Conservation (phyloP, 2,113 vertebrate genomes). For the Saguinus midas region DNA sequence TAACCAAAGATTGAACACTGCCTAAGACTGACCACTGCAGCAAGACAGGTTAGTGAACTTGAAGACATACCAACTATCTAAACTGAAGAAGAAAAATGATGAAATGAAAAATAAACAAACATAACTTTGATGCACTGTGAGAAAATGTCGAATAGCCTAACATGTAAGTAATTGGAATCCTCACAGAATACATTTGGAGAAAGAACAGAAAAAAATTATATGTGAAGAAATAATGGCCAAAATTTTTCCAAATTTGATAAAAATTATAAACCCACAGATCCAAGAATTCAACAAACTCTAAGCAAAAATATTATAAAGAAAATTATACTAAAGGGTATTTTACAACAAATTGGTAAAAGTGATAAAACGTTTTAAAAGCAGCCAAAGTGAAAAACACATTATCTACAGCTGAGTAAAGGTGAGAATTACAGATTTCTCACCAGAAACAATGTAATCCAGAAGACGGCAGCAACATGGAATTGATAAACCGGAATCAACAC, state of each 20-base stretch:
- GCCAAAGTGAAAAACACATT: background rate
- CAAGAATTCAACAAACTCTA: background rate
- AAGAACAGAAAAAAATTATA: background rate
- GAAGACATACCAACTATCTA: background rate
- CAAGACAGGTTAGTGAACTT: background rate
- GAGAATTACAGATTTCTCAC: background rate
- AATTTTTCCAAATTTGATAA: background rate
- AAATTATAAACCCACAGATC: background rate
- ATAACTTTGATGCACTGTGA: background rate
- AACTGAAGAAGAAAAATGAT: background rate
- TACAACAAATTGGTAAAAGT: no score
- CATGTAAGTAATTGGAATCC: background rate
- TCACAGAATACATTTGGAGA: background rate
- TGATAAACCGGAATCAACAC: background rate
- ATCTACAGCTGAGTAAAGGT: background rate
- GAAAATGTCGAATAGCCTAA: background rate
- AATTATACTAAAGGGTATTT: background rate
- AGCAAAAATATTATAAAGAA: background rate
- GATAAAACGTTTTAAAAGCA: background rate
- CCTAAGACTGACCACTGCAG: background rate
- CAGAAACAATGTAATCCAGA: background rate
- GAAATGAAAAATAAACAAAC: background rate
- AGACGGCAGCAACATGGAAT: background rate
- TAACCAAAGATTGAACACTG: background rate
- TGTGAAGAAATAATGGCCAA: background rate